Evolutionary conservation across 2,797 vertebrate species (phyloP), one percentile per base, ranked within the genome.

Genomic region (Chelidonichthys spinosus): DNA sequence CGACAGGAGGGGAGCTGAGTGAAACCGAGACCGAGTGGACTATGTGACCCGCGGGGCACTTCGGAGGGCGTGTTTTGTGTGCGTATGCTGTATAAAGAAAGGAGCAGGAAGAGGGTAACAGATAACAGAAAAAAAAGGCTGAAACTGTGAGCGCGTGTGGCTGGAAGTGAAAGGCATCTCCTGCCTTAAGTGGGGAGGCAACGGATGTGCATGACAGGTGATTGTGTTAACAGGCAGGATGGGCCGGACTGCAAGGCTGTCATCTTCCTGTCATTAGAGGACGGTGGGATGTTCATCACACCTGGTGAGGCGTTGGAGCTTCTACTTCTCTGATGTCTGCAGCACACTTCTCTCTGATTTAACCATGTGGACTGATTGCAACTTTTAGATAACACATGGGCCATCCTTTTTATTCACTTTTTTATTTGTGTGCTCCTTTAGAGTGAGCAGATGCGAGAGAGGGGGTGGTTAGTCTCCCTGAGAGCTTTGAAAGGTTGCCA

Each of bases 401-500:
- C 40, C 43, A 84, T 35, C 37, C 10, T 70, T 76, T 74, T 73
- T 64, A 69, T 10, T 17, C 17, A 17, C 6, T 15, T 6, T 46
- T 0, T 14, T 7, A 53, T 81, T 59, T 52, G 32, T 63, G 49
- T 49, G 17, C 61, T 79, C 63, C 43, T 76, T 83, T 46, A 63
- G 40, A 70, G 58, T 52, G 47, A 71, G 82, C 69, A 54, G 68
- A 86, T 50, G 76, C 72, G 86, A 74, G 78, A 64, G 63, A 52
- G 17, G 25, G 63, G 53, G 58, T 63, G 74, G 69, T 60, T 81
- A 69, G 14, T 15, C 63, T 76, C 43, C 36, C 71, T 75, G 65
- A 79, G 76, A 66, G 55, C 80, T 88, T 89, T 90, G 84, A 89
- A 85, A 40, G 47, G 78, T 65, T 89, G 84, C 85, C 83, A 90